A percentile compares a stretch with the other conserved stretches of the same genome.
phyloP scores from a whole-genome alignment of 2,113 vertebrate species.

The Brachyistius frenatus region DNA sequence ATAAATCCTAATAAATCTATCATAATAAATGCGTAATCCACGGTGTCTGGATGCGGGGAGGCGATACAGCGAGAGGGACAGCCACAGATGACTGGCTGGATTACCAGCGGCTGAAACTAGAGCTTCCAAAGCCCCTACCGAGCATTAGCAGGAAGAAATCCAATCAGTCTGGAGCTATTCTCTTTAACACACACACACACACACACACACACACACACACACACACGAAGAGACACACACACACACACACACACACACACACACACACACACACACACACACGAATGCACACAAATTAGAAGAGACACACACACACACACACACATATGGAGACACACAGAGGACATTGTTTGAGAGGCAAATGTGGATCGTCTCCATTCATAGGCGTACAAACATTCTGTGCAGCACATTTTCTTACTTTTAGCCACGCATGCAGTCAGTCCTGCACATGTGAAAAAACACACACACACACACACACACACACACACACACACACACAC shows the following conservation, averaged over 20 bases:
- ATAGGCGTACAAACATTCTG: constrained; percentile 6
- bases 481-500: constrained; percentile 16
- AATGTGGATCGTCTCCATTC: constrained; percentile 45
- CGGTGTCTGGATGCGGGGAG: constrained; percentile 75
- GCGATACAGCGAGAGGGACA: constrained; percentile 67
- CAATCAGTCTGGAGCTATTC: constrained; percentile 79
- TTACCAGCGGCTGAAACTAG: constrained; percentile 80
- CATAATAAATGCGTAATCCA: constrained; percentile 81
- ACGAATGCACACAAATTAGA: constrained; percentile 38
- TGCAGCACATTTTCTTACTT: constrained; percentile 45
- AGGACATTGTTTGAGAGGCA: constrained; percentile 65
- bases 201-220: constrained; percentile 37
- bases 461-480: constrained; percentile 10
- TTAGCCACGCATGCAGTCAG: constrained; percentile 10
- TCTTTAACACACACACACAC: constrained; percentile 56
- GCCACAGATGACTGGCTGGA: constrained; percentile 80
- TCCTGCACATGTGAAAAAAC: constrained; percentile 3
- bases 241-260: neutral
- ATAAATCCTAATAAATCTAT: constrained; percentile 81
- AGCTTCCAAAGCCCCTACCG: constrained; percentile 75
- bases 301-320: constrained; percentile 15
- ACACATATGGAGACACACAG: constrained; percentile 29
- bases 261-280: constrained; percentile 47
- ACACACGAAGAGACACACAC: constrained; percentile 41
- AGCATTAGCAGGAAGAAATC: constrained; percentile 80